Evolutionary conservation across 1,140 invertebrate genomes (phyloP), one percentile per base, ranked within the genome.

Genomic region (Homarus americanus): DNA sequence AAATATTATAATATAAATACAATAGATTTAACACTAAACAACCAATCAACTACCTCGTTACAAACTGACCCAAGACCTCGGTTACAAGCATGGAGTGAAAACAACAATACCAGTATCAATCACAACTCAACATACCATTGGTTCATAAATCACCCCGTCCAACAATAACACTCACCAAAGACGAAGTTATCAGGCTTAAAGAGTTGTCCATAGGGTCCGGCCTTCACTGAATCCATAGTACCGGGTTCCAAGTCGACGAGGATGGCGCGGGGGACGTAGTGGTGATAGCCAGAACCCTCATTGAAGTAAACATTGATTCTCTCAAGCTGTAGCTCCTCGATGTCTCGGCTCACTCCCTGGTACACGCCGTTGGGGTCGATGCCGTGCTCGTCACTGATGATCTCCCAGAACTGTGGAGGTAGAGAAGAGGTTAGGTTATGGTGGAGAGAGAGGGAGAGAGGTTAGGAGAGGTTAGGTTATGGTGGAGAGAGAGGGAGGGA

Each of bases 241-340:
- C 85, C 85, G 32, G 85, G 85, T 66, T 87, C 85, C 28, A 87
- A 36, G 75, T 87, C 85, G 28, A 87, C 85, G 0, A 87, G 53
- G 76, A 87, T 87, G 53, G 85, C 85, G 32, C 85, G 44, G 53
- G 85, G 85, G 2, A 87, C 85, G 80, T 87, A 87, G 85, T 87
- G 85, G n/a, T 87, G 85, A 53, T 87, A 87, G 93, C 96, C 97
- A 93, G 96, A 96, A 90, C 97, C 97, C 95, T 98, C 97, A 95
- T 98, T 98, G 95, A 98, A 98, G 94, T 98, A 98, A 73, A 98
- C 97, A 93, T 97, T 97, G 94, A 98, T 97, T 88, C 97, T 95
- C 94, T 98, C 97, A 92, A 98, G 94, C 94, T 98, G 97, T 82
- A 98, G 94, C 63, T 88, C 86, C 24, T 88, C 85, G 93, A 87